A percentile compares a stretch with the other conserved stretches of the same genome.
Evolutionary conservation across 2,888 invertebrate species (phyloP).

Genomic region (Eilema griseolum): DNA sequence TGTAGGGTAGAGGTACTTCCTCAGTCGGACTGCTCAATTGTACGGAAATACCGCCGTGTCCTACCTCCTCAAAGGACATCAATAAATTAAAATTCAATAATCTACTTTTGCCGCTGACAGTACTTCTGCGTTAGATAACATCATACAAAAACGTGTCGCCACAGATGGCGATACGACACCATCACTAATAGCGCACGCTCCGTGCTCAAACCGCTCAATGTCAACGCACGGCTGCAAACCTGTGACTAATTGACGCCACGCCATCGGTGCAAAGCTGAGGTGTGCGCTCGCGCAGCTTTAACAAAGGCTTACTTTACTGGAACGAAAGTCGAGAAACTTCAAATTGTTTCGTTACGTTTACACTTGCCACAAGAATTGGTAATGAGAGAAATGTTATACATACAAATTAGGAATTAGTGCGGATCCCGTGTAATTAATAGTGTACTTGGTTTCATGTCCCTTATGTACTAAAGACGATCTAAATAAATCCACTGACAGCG

Average conservation of each 20-base stretch:
- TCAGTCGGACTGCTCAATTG: too few species aligned
- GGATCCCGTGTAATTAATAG: too few species aligned
- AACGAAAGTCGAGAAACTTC: background rate
- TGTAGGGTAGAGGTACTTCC: too few species aligned
- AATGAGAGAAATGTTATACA: background rate
- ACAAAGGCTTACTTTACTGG: background rate
- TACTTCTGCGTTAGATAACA: constrained; percentile 6
- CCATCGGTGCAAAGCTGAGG: constrained; percentile 24
- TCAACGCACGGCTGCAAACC: constrained; percentile 58
- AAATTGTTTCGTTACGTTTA: background rate
- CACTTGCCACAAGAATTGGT: background rate
- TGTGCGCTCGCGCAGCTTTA: constrained; percentile 15
- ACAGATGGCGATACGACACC: constrained; percentile 32
- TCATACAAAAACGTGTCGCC: constrained; percentile 31
- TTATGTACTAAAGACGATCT: too few species aligned
- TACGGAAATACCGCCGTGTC: too few species aligned
- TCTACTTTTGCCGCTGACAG: too few species aligned
- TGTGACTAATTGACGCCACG: constrained; percentile 54
- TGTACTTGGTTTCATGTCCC: too few species aligned
- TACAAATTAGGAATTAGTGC: background rate
- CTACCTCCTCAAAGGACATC: too few species aligned
- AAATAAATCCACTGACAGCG: too few species aligned
- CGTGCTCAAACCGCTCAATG: constrained; percentile 51
- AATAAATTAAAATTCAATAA: too few species aligned
- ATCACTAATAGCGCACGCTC: constrained; percentile 50